phyloP scores from a whole-genome alignment of 2,113 vertebrate species.

The Neoarius graeffei region DNA sequence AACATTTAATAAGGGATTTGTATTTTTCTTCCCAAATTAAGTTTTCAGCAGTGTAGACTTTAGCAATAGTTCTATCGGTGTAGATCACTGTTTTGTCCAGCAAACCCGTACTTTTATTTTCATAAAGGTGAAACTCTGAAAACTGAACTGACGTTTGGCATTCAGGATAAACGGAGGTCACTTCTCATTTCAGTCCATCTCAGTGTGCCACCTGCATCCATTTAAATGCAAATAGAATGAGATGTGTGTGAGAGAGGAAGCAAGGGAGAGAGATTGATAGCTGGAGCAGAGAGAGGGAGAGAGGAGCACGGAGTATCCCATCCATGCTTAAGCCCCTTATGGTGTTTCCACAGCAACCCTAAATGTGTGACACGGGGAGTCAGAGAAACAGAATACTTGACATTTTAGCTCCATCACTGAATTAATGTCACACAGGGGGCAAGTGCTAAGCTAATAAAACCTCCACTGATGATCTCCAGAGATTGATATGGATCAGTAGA shows the following conservation, averaged over 20 bases:
- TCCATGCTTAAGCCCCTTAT: neutral
- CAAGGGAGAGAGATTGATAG: neutral
- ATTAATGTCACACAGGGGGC: constrained; percentile 25
- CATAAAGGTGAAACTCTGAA: neutral
- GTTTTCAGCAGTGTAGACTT: neutral
- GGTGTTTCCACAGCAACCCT: constrained; percentile 50
- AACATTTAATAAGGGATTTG: neutral
- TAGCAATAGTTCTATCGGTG: neutral
- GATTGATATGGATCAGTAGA: neutral
- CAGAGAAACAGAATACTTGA: constrained; percentile 45
- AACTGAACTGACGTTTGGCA: neutral
- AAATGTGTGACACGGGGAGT: constrained; percentile 33
- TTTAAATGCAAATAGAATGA: constrained; percentile 17
- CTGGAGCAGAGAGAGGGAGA: neutral
- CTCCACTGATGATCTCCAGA: constrained; percentile 26
- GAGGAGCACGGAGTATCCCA: neutral
- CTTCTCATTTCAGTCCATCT: constrained; percentile 3
- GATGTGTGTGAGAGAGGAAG: neutral
- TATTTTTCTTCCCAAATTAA: neutral
- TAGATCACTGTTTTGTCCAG: neutral
- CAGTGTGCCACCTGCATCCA: constrained; percentile 5
- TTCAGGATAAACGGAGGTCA: constrained; percentile 14
- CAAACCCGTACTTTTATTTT: neutral
- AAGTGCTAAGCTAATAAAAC: constrained; percentile 26
- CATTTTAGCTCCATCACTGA: constrained; percentile 34